A percentile compares a stretch with the other conserved stretches of the same genome.
Evolutionary conservation across 2,113 vertebrate species (phyloP).

Genomic region (Panthera uncia): DNA sequence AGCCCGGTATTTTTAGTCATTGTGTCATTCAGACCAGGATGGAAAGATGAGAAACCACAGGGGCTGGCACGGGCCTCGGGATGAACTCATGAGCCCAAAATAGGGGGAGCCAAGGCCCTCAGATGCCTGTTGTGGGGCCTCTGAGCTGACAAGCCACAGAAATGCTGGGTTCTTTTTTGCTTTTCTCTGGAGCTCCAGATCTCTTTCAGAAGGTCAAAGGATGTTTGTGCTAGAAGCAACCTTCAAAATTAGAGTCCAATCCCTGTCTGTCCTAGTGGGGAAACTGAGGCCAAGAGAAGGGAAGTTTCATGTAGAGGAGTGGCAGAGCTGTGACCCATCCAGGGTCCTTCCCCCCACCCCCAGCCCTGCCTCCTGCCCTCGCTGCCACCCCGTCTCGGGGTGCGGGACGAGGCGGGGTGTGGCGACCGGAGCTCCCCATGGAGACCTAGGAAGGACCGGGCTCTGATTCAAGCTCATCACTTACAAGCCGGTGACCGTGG

Average conservation of each 20-base stretch:
- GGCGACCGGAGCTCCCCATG: accelerated
- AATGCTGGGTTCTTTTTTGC: accelerated
- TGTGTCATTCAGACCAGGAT: conserved; percentile 33
- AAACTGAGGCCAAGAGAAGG: neutral
- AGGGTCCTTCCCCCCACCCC: neutral
- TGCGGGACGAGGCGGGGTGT: accelerated
- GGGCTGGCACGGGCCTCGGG: conserved; percentile 11
- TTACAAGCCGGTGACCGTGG: neutral
- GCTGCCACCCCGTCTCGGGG: accelerated
- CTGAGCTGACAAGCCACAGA: accelerated
- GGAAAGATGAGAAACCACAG: conserved; percentile 56
- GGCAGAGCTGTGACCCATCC: neutral
- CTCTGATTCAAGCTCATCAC: accelerated
- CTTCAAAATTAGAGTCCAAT: neutral
- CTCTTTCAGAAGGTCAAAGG: neutral
- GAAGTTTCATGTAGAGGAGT: accelerated
- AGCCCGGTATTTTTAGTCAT: conserved; percentile 63
- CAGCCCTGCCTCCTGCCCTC: neutral
- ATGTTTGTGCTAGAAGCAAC: neutral
- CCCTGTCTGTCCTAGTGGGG: no score
- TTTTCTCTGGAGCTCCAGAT: neutral
- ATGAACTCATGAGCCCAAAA: conserved; percentile 52
- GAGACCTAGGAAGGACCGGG: neutral
- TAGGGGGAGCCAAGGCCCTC: neutral
- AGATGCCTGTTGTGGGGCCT: neutral